Conservation (phyloP, 1,140 invertebrate genomes). For the Bombus sylvicola region DNA sequence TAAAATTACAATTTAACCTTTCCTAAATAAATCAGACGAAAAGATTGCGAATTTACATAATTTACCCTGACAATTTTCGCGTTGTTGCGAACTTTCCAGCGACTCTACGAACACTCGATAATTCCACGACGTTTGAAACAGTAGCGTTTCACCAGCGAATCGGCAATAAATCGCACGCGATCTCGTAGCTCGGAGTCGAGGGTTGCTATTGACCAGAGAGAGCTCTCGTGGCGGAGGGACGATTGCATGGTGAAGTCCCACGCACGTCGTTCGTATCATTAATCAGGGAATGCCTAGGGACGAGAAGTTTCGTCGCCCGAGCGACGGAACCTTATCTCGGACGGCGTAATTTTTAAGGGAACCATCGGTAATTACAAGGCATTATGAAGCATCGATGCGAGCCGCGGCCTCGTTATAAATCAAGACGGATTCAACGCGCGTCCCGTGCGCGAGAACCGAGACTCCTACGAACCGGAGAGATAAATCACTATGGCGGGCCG, state of each 20-base stretch:
- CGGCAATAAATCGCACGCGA: neutral
- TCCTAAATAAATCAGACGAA: neutral
- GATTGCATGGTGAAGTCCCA: neutral
- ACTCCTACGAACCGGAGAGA: slow-evolving; percentile 35
- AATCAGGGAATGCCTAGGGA: slow-evolving; percentile 16
- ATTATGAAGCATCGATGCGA: slow-evolving; percentile 51
- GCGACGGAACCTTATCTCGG: slow-evolving; percentile 33
- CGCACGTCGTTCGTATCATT: slow-evolving; percentile 7
- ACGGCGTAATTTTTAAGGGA: slow-evolving; percentile 22
- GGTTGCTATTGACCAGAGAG: neutral
- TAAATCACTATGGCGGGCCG: slow-evolving; percentile 43
- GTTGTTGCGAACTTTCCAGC: neutral
- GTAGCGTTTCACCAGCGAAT: neutral
- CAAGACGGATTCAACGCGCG: slow-evolving; percentile 39
- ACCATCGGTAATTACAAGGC: slow-evolving; percentile 45
- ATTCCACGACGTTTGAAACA: neutral
- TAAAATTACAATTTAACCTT: neutral
- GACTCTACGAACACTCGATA: neutral
- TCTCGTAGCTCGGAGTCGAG: neutral
- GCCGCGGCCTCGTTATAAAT: slow-evolving; percentile 49
- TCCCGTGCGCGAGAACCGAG: slow-evolving; percentile 24
- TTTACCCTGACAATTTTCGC: neutral
- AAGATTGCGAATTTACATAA: neutral
- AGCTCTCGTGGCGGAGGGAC: neutral
- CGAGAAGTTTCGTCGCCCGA: slow-evolving; percentile 28